Evolutionary conservation across 2,888 invertebrate species (phyloP).

Genomic region (Thereva unica): DNA sequence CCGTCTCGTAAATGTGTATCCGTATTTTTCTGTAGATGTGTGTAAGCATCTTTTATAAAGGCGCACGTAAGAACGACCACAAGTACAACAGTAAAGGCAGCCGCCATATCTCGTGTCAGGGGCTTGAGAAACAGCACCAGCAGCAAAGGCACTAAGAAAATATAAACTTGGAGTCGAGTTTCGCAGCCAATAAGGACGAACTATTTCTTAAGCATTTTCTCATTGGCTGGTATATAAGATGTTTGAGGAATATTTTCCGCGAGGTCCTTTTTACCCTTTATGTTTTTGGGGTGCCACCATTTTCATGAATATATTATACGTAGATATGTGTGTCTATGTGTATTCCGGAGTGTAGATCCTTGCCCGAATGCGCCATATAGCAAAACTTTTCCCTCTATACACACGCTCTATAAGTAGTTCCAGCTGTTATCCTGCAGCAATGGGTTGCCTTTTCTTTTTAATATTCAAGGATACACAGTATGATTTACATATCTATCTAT

Average conservation of each 20-base stretch:
- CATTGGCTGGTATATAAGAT: conserved; percentile 37
- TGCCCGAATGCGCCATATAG: not conserved
- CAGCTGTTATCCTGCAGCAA: too few species aligned
- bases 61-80: conserved; percentile 15
- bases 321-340: too few species aligned
- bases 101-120: conserved; percentile 13
- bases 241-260: conserved; percentile 31
- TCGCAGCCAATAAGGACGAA: conserved; percentile 40
- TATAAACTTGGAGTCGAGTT: conserved; percentile 34
- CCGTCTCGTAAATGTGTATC: not conserved
- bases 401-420: not conserved
- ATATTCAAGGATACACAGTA: too few species aligned
- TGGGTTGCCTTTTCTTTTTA: too few species aligned
- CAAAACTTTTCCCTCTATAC: conserved; percentile 11
- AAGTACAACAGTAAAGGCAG: conserved; percentile 11
- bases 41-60: conserved; percentile 8
- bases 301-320: too few species aligned
- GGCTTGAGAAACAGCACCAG: conserved; percentile 20
- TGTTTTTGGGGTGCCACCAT: conserved; percentile 26
- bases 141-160: conserved; percentile 26
- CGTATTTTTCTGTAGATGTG: not conserved
- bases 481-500: not conserved
- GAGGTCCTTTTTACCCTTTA: conserved; percentile 35
- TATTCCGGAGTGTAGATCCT: too few species aligned
- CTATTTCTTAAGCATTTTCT: conserved; percentile 40